Base-by-base conservation (phyloP, 30 jellyfish, hydroid and myxozoan species). In the Haliclystus octoradiatus region DNA sequence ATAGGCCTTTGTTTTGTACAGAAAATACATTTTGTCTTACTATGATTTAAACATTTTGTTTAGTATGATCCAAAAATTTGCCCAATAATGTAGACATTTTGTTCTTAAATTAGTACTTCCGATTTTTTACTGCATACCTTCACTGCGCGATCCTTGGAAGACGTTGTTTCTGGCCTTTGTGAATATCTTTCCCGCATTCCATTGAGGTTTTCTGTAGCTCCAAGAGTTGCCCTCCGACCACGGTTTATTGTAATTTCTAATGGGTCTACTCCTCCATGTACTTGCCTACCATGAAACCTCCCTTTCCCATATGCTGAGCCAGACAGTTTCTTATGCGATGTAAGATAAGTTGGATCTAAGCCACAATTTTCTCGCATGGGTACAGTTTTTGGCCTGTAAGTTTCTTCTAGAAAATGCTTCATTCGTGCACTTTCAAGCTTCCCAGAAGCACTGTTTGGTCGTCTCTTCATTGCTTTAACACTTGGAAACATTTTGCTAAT, bases 361-460 rank as follows among this genome's bases (percentile, higher is more conserved):
- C 95, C 95, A 57, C 74, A 87, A 33, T 84, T 76, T 25, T 53
- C 53, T 50, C 60, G 50, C 1, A 87, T 92, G 29, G 74, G 80
- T 2, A 87, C 93, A 15, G 95, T 84, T 26, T 73, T 50, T 12
- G 95, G 95, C 64, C 95, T 80, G n/a, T n/a, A n/a, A 1, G 68
- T 52, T 26, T 77, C 95, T 63, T 84, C 95, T 49, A 84, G 60
- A 31, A 84, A 71, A 50, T 84, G 95, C 12, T 81, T 80, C 22
- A 84, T 80, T 71, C 63, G 83, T 52, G 82, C 64, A 65, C 95
- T 84, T 29, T 84, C 93, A 27, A 84, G 57, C 33, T 76, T 49
- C 2, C 95, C 95, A 19, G 95, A 76, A 2, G 95, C 95, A 1
- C 93, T 76, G 0, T 92, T 70, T 31, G 95, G 95, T 35, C 95